Evolutionary conservation across 53 echinoderm and acorn worm genomes (phyloP), one percentile per base, ranked within the genome.

Genomic region (Patiria pectinifera): DNA sequence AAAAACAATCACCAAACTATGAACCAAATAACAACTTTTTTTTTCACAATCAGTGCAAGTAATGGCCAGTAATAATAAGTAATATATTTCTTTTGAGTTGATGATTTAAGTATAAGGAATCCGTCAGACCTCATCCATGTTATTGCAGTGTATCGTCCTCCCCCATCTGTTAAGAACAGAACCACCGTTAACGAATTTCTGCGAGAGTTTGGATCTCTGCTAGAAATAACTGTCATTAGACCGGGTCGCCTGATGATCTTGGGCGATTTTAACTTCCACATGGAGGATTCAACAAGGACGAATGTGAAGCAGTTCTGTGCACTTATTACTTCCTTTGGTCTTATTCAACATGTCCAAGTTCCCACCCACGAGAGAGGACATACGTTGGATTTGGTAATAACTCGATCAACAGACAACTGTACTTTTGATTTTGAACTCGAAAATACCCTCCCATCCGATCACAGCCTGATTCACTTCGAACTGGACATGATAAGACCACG

Each of bases 71-170:
- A n/a, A n/a, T n/a, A n/a, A n/a, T n/a, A n/a, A n/a, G n/a, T n/a
- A n/a, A n/a, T n/a, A n/a, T n/a, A n/a, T n/a, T n/a, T n/a, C n/a
- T n/a, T n/a, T n/a, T n/a, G n/a, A n/a, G n/a, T n/a, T n/a, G n/a
- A n/a, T n/a, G n/a, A n/a, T n/a, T n/a, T n/a, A n/a, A n/a, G n/a
- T 78, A 35, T 78, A 26, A 78, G 78, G 78, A 78, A 78, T 78
- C 26, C 15, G 6, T 78, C 78, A 78, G 78, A 78, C 78, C 15
- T 13, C 15, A 78, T 78, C 4, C 78, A 78, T 45, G 78, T 78
- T 78, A 43, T 78, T 25, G 44, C 78, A 6, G 78, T 78, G 5
- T 78, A 78, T 44, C 78, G 44, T 78, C 78, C 78, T 78, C 78
- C 78, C 44, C 78, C 26, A 78, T 78, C 78, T 78, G 26, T 15